Evolutionary conservation across 1,140 invertebrate species (phyloP), one percentile per base, ranked within the genome.

Genomic region (Eurosta solidaginis): DNA sequence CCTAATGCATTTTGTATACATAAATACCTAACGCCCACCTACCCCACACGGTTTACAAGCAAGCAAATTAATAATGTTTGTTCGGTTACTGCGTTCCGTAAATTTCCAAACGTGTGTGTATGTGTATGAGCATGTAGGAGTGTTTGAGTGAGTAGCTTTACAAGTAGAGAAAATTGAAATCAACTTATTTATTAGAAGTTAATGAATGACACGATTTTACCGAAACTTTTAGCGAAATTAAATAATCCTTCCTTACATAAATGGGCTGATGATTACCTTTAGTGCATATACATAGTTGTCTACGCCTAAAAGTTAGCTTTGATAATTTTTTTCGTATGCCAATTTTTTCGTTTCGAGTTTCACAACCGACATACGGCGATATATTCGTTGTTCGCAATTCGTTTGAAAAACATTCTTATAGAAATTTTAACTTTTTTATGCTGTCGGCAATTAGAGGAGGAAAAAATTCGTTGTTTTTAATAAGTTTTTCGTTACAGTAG

Each of bases 371-470:
- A 68, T 33, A 68, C 59, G 59, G 59, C 59, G 59, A 68, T 40
- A 68, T 40, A 68, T 68, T 68, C 59, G 59, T 68, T 68, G 59
- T 68, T 68, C 59, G 27, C 59, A 40, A 68, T 68, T 68, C 59
- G 59, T 68, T 68, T 68, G 59, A 33, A 33, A 17, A 29, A 68
- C 59, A 68, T 68, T 63, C 40, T 17, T 2, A 68, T 5, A n/a
- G n/a, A n/a, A 22, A 59, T 3, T 40, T 36, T 9, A 68, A 68
- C 33, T 29, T 7, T 68, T 68, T 42, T 36, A 36, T 27, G 29
- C 40, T 68, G n/a, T 68, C 33, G 59, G 33, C 59, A 27, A 10
- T 68, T 42, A 68, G 17, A 27, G 59, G 22, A 40, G 33, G 10
- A 68, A 68, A 10, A 68, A 68, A 33, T 59, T 68, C 59, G 59